phyloP scores from a whole-genome alignment of 2,888 invertebrate species.

The Rhingia campestris region DNA sequence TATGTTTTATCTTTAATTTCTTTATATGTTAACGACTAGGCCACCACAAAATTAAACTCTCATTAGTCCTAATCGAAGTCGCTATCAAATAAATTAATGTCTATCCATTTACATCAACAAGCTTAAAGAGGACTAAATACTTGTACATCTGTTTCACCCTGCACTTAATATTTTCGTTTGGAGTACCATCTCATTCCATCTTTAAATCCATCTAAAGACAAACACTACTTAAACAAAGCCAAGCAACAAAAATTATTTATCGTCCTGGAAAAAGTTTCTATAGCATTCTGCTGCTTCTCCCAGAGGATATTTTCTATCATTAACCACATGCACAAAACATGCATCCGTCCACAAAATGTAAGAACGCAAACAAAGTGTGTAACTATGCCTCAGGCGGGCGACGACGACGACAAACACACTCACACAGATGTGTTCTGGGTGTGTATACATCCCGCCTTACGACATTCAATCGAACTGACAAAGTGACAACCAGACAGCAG shows the following conservation, averaged over 20 bases:
- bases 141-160: not conserved
- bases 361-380: conserved; percentile 48
- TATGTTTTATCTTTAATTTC: too few relatives aligned
- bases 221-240: not conserved
- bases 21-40: too few relatives aligned
- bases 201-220: conserved; percentile 9
- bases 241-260: not conserved
- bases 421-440: conserved; percentile 39
- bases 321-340: conserved; percentile 3
- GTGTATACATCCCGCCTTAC: conserved; percentile 30
- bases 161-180: not conserved
- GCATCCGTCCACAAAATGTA: conserved; percentile 2
- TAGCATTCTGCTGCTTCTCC: not conserved
- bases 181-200: not conserved
- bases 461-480: conserved; percentile 58
- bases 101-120: not conserved
- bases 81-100: too few relatives aligned
- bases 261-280: conserved; percentile 20
- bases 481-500: conserved; percentile 26
- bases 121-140: not conserved
- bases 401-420: conserved; percentile 34
- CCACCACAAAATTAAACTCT: too few relatives aligned
- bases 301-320: not conserved
- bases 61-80: too few relatives aligned
- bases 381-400: conserved; percentile 27